Evolutionary conservation across 2,797 vertebrate genomes (phyloP).

Genomic region (Aldrovandia affinis): DNA sequence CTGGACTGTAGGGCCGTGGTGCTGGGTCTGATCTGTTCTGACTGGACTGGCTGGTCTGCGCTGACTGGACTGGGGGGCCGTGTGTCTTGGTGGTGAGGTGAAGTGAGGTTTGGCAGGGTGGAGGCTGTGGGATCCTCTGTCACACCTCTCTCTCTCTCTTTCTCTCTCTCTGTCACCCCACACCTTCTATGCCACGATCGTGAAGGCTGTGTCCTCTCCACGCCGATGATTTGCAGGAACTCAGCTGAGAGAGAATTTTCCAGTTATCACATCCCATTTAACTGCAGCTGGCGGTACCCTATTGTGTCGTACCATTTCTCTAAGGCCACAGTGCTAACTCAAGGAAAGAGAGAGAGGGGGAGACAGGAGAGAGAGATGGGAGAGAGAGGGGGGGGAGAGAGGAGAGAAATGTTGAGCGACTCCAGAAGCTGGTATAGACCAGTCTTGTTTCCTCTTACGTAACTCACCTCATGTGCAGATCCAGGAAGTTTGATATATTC

Average conservation of each 20-base stretch:
- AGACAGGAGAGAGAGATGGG: neutral
- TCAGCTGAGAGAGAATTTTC: constrained; percentile 72
- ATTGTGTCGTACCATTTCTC: constrained; percentile 16
- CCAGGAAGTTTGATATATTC: constrained; percentile 44
- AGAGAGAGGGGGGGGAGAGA: neutral
- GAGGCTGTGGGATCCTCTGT: neutral
- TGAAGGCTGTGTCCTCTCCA: constrained; percentile 45
- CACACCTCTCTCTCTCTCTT: neutral
- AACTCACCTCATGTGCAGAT: constrained; percentile 48
- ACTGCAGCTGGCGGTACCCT: constrained; percentile 65
- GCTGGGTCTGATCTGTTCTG: no score
- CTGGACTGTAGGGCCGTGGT: no score
- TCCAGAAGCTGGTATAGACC: constrained; percentile 46
- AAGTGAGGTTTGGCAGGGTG: neutral
- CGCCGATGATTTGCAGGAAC: constrained; percentile 65
- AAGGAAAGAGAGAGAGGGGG: neutral
- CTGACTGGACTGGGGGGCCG: no score
- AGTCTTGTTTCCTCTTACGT: constrained; percentile 46
- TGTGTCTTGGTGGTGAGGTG: no score
- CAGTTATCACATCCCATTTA: constrained; percentile 74
- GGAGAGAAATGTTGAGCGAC: constrained; percentile 30
- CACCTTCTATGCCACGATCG: neutral
- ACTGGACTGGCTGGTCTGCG: no score
- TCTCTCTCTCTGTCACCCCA: neutral
- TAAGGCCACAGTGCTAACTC: constrained; percentile 8